A percentile compares a stretch with the other conserved stretches of the same genome.
phyloP scores from a whole-genome alignment of 2,797 vertebrate genomes.

The Muscicapa comitata region DNA sequence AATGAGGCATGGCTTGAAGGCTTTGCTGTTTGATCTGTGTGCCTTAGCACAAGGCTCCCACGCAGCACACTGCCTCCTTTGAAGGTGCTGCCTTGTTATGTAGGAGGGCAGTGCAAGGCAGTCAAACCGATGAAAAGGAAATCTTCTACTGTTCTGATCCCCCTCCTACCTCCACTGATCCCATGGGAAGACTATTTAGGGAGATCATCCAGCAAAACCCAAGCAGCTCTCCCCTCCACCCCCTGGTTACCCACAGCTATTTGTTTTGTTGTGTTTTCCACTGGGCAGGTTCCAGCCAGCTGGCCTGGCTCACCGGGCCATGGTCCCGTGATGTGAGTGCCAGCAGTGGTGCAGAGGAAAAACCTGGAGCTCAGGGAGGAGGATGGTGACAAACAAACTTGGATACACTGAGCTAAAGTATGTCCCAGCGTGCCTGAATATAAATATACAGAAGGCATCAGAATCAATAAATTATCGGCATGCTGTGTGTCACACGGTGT shows the following conservation, averaged over 20 bases:
- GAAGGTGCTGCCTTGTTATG: not conserved
- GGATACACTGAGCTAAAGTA: not conserved
- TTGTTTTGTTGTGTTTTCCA: conserved; percentile 39
- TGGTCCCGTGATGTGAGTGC: fast-evolving
- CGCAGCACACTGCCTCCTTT: not conserved
- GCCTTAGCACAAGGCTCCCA: not conserved
- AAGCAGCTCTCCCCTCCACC: not conserved
- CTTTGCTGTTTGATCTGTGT: not conserved
- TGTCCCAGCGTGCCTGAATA: not conserved
- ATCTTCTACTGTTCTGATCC: not conserved
- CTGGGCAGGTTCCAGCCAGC: not conserved
- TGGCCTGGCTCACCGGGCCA: fast-evolving
- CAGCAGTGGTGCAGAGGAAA: not conserved
- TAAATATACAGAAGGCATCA: not conserved
- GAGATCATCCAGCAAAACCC: not conserved
- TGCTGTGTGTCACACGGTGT: fast-evolving
- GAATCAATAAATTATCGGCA: not conserved
- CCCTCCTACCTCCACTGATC: not conserved
- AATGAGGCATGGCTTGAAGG: not conserved
- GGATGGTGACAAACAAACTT: not conserved
- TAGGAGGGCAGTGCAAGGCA: not conserved
- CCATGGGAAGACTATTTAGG: not conserved
- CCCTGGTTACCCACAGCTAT: not conserved
- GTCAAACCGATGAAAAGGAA: not conserved
- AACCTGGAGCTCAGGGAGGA: not conserved